These are phyloP conservation scores for Amblyornis subalaris DNA, from an alignment of 2,113 vertebrate genomes.

Conservation along the genomic window DNA sequence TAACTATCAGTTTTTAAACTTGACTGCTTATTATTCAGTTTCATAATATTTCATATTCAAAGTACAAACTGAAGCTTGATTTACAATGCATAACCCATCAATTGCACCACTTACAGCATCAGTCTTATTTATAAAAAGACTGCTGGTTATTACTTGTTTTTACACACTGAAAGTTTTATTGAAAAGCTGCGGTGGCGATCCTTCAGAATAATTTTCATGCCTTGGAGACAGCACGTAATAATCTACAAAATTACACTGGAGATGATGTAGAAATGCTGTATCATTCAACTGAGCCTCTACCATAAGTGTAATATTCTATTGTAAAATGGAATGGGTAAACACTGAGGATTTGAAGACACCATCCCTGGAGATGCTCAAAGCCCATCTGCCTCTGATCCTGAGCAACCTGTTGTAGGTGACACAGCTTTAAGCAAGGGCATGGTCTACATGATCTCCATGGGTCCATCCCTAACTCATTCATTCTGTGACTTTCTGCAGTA, in stretches of 20 bases:
- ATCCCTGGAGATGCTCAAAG: neutral
- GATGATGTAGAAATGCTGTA: neutral
- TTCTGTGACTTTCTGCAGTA: neutral
- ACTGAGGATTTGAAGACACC: neutral
- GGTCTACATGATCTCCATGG: neutral
- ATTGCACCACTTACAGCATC: neutral
- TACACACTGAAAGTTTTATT: neutral
- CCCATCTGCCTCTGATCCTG: neutral
- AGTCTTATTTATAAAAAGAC: neutral
- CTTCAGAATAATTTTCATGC: neutral
- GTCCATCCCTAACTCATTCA: neutral
- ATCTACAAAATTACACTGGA: neutral
- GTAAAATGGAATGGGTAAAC: neutral
- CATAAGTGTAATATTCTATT: neutral
- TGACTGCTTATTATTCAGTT: neutral
- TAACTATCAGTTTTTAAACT: neutral
- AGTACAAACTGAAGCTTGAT: neutral
- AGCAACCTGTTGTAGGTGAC: neutral
- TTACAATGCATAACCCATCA: neutral
- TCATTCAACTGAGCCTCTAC: neutral
- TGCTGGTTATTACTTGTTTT: neutral
- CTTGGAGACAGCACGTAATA: neutral
- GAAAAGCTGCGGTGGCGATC: neutral
- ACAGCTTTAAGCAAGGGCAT: neutral
- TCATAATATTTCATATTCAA: neutral